phyloP scores from a whole-genome alignment of 1,140 invertebrate species.

The Anagrus nilaparvatae region DNA sequence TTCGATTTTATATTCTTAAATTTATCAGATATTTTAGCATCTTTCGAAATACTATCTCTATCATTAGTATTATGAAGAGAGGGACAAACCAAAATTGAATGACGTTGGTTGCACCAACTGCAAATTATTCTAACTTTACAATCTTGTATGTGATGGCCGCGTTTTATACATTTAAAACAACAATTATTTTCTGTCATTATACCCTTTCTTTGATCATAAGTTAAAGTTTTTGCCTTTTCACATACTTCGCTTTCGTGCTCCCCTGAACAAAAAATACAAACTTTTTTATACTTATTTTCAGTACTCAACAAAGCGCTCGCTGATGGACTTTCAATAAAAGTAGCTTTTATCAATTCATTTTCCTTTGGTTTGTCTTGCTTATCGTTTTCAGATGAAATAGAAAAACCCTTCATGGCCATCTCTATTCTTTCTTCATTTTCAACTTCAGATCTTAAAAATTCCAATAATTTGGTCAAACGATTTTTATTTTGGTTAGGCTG shows the following conservation, averaged over 20 bases:
- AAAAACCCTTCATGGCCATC: conserved; percentile 17
- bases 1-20: neutral
- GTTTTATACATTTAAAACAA: conserved; percentile 14
- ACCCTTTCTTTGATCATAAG: conserved; percentile 4
- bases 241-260: conserved; percentile 10
- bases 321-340: neutral
- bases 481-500: neutral
- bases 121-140: conserved; percentile 12
- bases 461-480: conserved; percentile 17
- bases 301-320: conserved; percentile 6
- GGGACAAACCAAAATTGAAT: neutral
- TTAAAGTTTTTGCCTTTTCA: conserved; percentile 11
- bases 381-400: neutral
- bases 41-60: neutral
- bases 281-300: neutral
- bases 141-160: conserved; percentile 7
- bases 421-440: conserved; percentile 25
- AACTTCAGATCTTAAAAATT: conserved; percentile 20
- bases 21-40: conserved; percentile 6
- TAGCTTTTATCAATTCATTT: neutral
- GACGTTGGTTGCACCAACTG: neutral
- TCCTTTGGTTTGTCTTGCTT: conserved; percentile 11
- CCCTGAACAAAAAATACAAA: conserved; percentile 14
- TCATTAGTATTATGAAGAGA: neutral
- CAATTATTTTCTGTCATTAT: conserved; percentile 7